Evolutionary conservation across 2,888 invertebrate genomes (phyloP).

Genomic region (Eristalis arbustorum): DNA sequence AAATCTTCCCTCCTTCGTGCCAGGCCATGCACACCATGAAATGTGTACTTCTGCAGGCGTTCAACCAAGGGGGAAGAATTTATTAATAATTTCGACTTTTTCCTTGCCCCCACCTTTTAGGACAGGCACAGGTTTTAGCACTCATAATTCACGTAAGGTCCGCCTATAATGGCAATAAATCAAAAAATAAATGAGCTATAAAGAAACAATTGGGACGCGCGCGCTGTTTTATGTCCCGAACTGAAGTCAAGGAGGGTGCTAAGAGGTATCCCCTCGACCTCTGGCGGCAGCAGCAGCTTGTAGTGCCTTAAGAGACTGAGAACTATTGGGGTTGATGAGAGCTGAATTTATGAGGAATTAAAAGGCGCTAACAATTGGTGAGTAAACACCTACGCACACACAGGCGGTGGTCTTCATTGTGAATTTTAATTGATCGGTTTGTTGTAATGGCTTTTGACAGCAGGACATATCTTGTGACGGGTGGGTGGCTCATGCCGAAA

Average conservation of each 20-base stretch:
- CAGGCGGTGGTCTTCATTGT: conserved; percentile 29
- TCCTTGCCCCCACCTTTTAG: conserved; percentile 2
- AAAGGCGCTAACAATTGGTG: conserved; percentile 32
- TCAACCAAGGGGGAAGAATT: conserved; percentile 59
- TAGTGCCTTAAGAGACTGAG: background rate
- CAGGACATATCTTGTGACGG: conserved; percentile 46
- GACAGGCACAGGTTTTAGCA: conserved; percentile 55
- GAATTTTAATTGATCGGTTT: conserved; percentile 67
- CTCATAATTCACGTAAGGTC: conserved; percentile 68
- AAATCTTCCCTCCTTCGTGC: conserved; percentile 53
- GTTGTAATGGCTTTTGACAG: conserved; percentile 61
- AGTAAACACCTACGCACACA: background rate
- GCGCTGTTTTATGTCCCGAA: conserved; percentile 45
- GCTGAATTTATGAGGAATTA: conserved; percentile 62
- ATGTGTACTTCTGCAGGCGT: conserved; percentile 47
- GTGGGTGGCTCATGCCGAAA: background rate
- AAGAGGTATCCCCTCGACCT: conserved; percentile 54
- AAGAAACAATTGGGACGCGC: conserved; percentile 67
- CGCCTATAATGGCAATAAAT: conserved; percentile 67
- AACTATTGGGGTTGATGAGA: conserved; percentile 24
- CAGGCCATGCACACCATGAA: conserved; percentile 52
- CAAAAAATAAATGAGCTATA: conserved; percentile 70
- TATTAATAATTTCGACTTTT: conserved; percentile 57
- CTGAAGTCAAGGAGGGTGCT: conserved; percentile 47
- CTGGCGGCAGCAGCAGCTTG: conserved; percentile 31